Evolutionary conservation across 2,888 invertebrate genomes (phyloP).

Genomic region (Nowickia ferox): DNA sequence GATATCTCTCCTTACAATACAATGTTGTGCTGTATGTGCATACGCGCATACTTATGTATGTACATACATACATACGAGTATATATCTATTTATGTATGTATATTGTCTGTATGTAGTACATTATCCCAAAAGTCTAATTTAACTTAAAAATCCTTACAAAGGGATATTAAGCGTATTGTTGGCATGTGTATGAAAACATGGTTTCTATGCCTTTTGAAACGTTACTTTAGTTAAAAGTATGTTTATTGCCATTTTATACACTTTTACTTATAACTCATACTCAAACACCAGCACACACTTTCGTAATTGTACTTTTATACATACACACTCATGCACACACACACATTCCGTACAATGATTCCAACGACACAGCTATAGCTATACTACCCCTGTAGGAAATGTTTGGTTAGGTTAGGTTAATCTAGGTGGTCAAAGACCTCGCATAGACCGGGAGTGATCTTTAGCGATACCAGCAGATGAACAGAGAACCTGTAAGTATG

Average conservation of each 20-base stretch:
- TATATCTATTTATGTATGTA: no score
- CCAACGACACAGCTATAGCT: not conserved
- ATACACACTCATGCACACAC: not conserved
- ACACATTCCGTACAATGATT: slow-evolving; percentile 17
- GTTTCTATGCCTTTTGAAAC: slow-evolving; percentile 43
- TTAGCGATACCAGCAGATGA: no score
- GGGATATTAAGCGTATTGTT: not conserved
- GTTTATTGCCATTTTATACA: slow-evolving; percentile 61
- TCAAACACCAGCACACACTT: not conserved
- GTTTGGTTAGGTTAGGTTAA: no score
- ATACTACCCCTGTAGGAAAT: no score
- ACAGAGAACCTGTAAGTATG: no score
- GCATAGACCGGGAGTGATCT: no score
- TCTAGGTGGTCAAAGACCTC: no score
- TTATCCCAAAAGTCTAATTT: slow-evolving; percentile 48
- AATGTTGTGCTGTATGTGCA: not conserved
- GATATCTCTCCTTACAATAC: not conserved
- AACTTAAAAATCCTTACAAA: slow-evolving; percentile 31
- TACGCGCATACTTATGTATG: not conserved
- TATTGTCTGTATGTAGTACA: slow-evolving; percentile 35
- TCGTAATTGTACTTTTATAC: not conserved
- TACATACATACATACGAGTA: not conserved
- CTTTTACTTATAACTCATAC: slow-evolving; percentile 42
- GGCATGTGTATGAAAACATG: not conserved
- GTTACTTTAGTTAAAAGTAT: slow-evolving; percentile 64